Evolutionary conservation across 2,888 invertebrate genomes (phyloP), one percentile per base, ranked within the genome.

Genomic region (Pollenia angustigena): DNA sequence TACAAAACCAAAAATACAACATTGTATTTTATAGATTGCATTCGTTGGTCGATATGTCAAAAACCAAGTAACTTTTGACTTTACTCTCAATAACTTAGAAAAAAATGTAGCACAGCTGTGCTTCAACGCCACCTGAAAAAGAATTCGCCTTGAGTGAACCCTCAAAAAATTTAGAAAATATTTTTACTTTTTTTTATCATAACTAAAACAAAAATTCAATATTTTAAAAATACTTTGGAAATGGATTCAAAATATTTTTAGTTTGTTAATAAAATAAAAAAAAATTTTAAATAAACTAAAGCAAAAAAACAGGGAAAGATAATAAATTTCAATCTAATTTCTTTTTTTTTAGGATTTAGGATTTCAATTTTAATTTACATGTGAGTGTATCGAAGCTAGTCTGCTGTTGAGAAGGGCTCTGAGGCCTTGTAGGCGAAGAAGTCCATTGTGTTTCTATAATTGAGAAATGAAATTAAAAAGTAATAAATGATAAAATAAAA

Each of bases 341-440:
- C 48, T 68, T 52, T 75, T 46, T 23, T 56, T 66, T 84, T 62
- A 60, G 76, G 71, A 68, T 68, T 78, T 66, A 76, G 75, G 58
- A 81, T 81, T 79, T 86, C 16, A 76, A 79, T 89, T 89, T 82
- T 90, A 93, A 92, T 93, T 94, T 94, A 94, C 94, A 94, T 94
- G 94, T 94, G 91, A 93, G 93, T 92, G 94, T 93, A 90, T 94
- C 94, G 93, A 94, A 94, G 94, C 93, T 94, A 93, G 94, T 94
- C 94, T 94, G 94, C 93, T 93, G 92, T 92, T 93, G 94, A 91
- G 93, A 91, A 88, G 94, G 94, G 92, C 94, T 94, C 92, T 93
- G 94, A 90, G 94, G 93, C 93, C 94, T 91, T 91, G 94, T 93
- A 89, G 94, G 94, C 92, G 94, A 94, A 91, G 94, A 91, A 90